Conservation (phyloP, 2,113 vertebrate species). For the Corydoras maculifer region DNA sequence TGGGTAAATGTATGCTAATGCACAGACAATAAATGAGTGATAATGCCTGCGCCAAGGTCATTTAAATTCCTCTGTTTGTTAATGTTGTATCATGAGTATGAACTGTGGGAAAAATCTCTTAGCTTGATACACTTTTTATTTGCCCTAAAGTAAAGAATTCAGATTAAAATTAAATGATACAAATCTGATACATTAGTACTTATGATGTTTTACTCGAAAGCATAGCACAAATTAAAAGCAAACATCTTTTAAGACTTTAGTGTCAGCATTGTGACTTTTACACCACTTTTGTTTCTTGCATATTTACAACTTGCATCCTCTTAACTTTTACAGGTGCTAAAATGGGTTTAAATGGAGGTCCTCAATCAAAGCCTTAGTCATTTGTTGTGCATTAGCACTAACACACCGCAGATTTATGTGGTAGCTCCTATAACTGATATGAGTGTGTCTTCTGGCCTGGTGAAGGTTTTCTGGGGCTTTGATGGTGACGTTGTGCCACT, state of each 20-base stretch:
- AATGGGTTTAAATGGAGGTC: conserved; percentile 65
- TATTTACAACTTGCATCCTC: conserved; percentile 38
- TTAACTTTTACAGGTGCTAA: conserved; percentile 59
- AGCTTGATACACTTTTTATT: too few species aligned
- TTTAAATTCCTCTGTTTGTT: conserved; percentile 31
- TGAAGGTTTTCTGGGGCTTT: conserved; percentile 56
- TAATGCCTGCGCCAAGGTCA: conserved; percentile 35
- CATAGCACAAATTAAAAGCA: background rate
- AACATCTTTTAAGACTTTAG: background rate
- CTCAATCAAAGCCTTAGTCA: conserved; percentile 64
- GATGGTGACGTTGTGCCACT: conserved; percentile 57
- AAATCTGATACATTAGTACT: background rate
- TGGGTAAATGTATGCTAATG: conserved; percentile 50
- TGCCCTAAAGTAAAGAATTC: too few species aligned
- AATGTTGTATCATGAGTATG: conserved; percentile 17
- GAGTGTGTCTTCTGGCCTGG: conserved; percentile 33
- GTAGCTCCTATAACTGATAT: conserved; percentile 54
- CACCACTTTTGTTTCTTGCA: conserved; percentile 21
- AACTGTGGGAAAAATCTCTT: too few species aligned
- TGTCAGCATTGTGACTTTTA: conserved; percentile 9
- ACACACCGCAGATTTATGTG: conserved; percentile 58
- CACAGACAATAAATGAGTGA: conserved; percentile 30
- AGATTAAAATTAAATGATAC: too few species aligned
- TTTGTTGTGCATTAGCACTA: conserved; percentile 68
- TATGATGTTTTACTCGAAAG: background rate